Conservation (phyloP, 1,140 invertebrate genomes). For the Drosophila teissieri region DNA sequence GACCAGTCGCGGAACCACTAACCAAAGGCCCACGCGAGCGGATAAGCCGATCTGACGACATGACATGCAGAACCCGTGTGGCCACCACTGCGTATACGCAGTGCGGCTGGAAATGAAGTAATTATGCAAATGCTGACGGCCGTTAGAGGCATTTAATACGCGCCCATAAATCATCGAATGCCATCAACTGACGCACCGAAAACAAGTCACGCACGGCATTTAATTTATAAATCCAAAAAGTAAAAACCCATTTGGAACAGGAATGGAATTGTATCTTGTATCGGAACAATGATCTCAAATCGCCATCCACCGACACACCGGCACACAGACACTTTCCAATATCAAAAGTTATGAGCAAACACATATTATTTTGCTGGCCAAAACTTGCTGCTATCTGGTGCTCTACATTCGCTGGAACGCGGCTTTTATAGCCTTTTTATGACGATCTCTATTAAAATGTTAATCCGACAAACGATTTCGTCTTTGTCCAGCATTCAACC, state of each 20-base stretch:
- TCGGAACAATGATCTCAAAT: conserved; percentile 34
- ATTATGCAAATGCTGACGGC: conserved; percentile 71
- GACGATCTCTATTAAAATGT: conserved; percentile 74
- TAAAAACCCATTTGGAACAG: conserved; percentile 23
- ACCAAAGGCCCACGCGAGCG: conserved; percentile 33
- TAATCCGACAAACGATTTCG: conserved; percentile 58
- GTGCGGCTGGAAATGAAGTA: conserved; percentile 67
- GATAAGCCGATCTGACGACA: conserved; percentile 27
- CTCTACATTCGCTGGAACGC: conserved; percentile 51
- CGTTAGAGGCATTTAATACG: conserved; percentile 63
- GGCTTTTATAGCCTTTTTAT: conserved; percentile 73
- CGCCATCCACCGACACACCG: conserved; percentile 4
- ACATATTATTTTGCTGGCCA: background rate
- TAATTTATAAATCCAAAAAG: conserved; percentile 39
- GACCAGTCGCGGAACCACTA: conserved; percentile 34
- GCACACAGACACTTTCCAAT: conserved; percentile 43
- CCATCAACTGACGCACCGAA: conserved; percentile 37
- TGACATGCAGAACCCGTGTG: conserved; percentile 62
- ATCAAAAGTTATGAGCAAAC: conserved; percentile 31
- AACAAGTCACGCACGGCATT: conserved; percentile 68
- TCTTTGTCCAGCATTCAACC: conserved; percentile 39
- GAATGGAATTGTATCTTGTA: conserved; percentile 20
- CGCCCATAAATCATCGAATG: conserved; percentile 66
- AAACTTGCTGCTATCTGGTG: conserved; percentile 21
- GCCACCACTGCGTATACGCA: conserved; percentile 61